These are phyloP conservation scores for Dioctria linearis DNA, from an alignment of 2,888 invertebrate species.

Conservation along the genomic window DNA sequence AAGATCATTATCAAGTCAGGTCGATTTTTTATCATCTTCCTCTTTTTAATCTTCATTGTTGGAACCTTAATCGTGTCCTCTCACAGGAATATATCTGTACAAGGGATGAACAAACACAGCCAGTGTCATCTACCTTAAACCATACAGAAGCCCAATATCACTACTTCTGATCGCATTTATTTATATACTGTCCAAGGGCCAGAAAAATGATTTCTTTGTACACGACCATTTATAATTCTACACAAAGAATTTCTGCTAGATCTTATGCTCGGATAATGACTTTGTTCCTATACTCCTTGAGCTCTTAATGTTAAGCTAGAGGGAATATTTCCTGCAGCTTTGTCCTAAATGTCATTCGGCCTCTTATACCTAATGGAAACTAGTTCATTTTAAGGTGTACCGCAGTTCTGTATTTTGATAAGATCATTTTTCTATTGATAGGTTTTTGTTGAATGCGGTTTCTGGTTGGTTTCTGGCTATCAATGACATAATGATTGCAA, in stretches of 20 bases:
- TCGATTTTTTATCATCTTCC: conserved; percentile 41
- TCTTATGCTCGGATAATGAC: conserved; percentile 39
- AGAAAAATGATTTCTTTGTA: conserved; percentile 23
- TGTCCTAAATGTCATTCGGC: not conserved
- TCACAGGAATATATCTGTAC: not conserved
- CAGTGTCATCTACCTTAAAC: not conserved
- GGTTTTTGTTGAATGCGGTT: conserved; percentile 20
- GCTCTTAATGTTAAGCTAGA: conserved; percentile 26
- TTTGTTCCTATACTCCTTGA: not conserved
- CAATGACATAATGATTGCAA: conserved; percentile 21
- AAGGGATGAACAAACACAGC: conserved; percentile 35
- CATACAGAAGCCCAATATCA: conserved; percentile 50
- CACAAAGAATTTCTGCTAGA: conserved; percentile 48
- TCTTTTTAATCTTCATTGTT: conserved; percentile 39
- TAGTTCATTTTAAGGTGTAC: conserved; percentile 6
- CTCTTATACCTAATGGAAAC: conserved; percentile 37
- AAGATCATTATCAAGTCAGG: conserved; percentile 52
- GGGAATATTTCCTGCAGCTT: not conserved
- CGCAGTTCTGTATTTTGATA: conserved; percentile 21
- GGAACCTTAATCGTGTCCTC: conserved; percentile 45
- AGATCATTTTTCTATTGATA: conserved; percentile 20
- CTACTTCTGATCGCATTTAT: conserved; percentile 11
- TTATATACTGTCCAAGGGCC: conserved; percentile 39
- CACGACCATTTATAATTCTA: conserved; percentile 50
- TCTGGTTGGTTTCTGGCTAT: conserved; percentile 20